Evolutionary conservation across 1,140 invertebrate genomes (phyloP).

Genomic region (Drosophila quadrilineata): DNA sequence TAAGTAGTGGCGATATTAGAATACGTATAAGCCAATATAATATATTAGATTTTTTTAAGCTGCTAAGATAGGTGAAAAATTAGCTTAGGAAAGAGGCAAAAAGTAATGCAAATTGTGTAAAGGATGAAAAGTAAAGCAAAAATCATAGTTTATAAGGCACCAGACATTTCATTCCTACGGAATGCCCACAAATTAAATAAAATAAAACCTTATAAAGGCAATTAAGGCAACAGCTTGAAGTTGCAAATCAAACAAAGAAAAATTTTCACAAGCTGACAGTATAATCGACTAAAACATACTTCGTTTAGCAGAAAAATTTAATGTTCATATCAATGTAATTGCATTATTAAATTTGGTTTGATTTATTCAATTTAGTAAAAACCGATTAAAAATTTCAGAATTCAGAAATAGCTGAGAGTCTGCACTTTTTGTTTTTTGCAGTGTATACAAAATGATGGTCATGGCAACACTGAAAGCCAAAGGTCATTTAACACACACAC

Average conservation of each 20-base stretch:
- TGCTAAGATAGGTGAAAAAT: background rate
- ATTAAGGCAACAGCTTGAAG: constrained; percentile 74
- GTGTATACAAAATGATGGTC: constrained; percentile 9
- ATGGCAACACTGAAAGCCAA: constrained; percentile 59
- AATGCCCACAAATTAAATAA: constrained; percentile 65
- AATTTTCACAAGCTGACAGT: background rate
- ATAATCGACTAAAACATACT: background rate
- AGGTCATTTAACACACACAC: constrained; percentile 51
- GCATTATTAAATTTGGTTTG: too few species aligned
- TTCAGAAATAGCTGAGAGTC: too few species aligned
- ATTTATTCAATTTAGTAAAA: background rate
- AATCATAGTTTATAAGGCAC: constrained; percentile 38
- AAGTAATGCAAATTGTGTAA: background rate
- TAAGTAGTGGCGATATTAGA: too few species aligned
- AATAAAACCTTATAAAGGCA: constrained; percentile 79
- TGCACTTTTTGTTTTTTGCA: background rate
- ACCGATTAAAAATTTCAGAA: background rate
- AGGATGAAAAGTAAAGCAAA: background rate
- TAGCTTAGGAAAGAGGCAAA: background rate
- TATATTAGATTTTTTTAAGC: too few species aligned
- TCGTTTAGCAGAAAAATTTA: background rate
- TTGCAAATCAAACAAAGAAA: constrained; percentile 31
- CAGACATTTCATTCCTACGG: constrained; percentile 20
- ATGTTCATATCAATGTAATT: too few species aligned
- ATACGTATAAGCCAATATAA: too few species aligned